Base-by-base conservation (phyloP, 30 jellyfish, hydroid and myxozoan genomes). In the Clytia hemisphaerica region DNA sequence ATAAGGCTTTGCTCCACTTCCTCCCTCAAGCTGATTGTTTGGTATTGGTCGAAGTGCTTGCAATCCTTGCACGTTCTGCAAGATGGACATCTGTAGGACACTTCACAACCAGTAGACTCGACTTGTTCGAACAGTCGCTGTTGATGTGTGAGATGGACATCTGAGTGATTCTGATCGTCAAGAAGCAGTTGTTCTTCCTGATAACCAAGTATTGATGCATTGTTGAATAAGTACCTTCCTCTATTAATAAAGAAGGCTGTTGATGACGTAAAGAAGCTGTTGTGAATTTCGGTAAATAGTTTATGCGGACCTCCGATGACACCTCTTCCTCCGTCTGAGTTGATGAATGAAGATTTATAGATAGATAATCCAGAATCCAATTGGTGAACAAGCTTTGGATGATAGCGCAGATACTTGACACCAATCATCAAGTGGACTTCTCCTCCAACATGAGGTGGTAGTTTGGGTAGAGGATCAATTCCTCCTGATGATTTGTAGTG, bases 371-470 rank as follows among this genome's bases (percentile, higher is more conserved):
- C n/a, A n/a, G n/a, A n/a, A n/a, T n/a, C n/a, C n/a, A n/a, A n/a
- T 40, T 40, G 53, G 16, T 7, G 53, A 40, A 40, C 14, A 7
- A 7, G 53, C 16, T 40, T 7, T 40, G 53, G 16, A 40, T 40
- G 16, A 14, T 27, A 15, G 67, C 18, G 58, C 32, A 37, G 5
- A 31, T 24, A 3, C 30, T 6, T 37, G 32, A 68, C 19, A 15
- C 80, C 80, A 7, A 67, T 42, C 80, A 67, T 67, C 60, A 67
- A 46, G 27, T 67, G 75, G 7, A 67, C 53, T 0, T 47, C 80
- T n/a, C 80, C 75, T 25, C 76, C 33, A 37, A 16, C 67, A 19
- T n/a, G 6, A 30, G 71, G 71, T 63, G 76, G 61, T 30, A 26
- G 71, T 32, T 51, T 16, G 15, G 1, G 66, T 14, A 51, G 66